Percentiles rank a stretch among this genome's conserved stretches.
phyloP scores from a whole-genome alignment of 2,888 invertebrate species.

The Phalera bucephala region DNA sequence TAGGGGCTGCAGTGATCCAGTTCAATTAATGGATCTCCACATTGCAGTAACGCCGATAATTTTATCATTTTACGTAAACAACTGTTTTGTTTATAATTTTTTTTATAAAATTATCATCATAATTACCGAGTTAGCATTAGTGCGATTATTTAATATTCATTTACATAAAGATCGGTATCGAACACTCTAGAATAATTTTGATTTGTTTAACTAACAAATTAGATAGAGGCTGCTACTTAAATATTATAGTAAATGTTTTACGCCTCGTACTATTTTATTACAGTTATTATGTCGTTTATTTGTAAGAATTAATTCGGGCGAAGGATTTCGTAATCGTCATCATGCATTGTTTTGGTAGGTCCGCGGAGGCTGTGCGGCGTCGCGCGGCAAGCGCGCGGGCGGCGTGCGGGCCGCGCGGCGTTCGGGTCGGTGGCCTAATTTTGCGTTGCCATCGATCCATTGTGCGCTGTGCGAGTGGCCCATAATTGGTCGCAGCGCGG shows the following conservation, averaged over 20 bases:
- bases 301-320: too few species aligned
- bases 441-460: slow-evolving; percentile 81
- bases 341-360: slow-evolving; percentile 3
- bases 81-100: too few species aligned
- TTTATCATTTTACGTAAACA: slow-evolving; percentile 8
- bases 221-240: too few species aligned
- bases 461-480: slow-evolving; percentile 82
- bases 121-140: too few species aligned
- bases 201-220: too few species aligned
- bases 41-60: slow-evolving; percentile 16
- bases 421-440: slow-evolving; percentile 75
- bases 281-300: too few species aligned
- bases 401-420: slow-evolving; percentile 42
- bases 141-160: too few species aligned
- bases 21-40: slow-evolving; percentile 52
- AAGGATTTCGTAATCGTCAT: not conserved
- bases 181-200: too few species aligned
- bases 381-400: slow-evolving; percentile 32
- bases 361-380: slow-evolving; percentile 33
- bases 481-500: slow-evolving; percentile 82
- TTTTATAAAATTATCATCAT: too few species aligned
- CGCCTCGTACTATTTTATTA: too few species aligned
- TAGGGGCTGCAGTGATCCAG: slow-evolving; percentile 73
- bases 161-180: too few species aligned
- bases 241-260: too few species aligned